Evolutionary conservation across 2,888 invertebrate genomes (phyloP).

Genomic region (Balanococcus diminutus): DNA sequence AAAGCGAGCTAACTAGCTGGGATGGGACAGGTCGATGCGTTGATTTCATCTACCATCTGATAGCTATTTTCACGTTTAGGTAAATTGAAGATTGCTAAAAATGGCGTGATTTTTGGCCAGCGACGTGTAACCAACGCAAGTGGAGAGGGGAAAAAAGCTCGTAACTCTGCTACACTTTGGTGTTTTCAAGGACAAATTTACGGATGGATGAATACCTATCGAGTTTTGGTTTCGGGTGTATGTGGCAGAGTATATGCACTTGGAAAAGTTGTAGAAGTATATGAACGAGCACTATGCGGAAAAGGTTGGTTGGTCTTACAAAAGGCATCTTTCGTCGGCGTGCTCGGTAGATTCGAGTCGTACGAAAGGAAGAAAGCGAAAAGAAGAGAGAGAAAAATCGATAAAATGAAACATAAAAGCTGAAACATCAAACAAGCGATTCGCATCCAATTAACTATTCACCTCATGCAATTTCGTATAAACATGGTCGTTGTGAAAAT

Average conservation of each 20-base stretch:
- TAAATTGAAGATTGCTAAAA: not conserved
- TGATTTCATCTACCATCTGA: too few relatives aligned
- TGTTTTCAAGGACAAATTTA: conserved; percentile 14
- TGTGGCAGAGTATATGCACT: not conserved
- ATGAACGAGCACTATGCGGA: not conserved
- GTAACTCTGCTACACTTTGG: not conserved
- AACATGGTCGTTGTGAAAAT: conserved; percentile 37
- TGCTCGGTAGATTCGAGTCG: not conserved
- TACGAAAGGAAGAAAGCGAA: not conserved
- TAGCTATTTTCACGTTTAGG: too few relatives aligned
- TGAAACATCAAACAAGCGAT: conserved; percentile 42
- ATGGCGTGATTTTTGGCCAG: not conserved
- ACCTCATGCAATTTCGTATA: conserved; percentile 34
- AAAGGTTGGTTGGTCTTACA: not conserved
- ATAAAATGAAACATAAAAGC: conserved; percentile 43
- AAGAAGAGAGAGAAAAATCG: conserved; percentile 25
- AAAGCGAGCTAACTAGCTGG: too few relatives aligned
- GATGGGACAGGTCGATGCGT: too few relatives aligned
- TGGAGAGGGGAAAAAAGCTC: not conserved
- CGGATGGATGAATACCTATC: not conserved
- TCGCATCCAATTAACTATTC: conserved; percentile 42
- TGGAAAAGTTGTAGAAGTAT: not conserved
- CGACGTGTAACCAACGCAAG: not conserved
- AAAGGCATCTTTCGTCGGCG: not conserved
- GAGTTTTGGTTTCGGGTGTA: conserved; percentile 1